Evolutionary conservation across 2,113 vertebrate genomes (phyloP), one percentile per base, ranked within the genome.

Genomic region (Pomatorhinus ruficollis): DNA sequence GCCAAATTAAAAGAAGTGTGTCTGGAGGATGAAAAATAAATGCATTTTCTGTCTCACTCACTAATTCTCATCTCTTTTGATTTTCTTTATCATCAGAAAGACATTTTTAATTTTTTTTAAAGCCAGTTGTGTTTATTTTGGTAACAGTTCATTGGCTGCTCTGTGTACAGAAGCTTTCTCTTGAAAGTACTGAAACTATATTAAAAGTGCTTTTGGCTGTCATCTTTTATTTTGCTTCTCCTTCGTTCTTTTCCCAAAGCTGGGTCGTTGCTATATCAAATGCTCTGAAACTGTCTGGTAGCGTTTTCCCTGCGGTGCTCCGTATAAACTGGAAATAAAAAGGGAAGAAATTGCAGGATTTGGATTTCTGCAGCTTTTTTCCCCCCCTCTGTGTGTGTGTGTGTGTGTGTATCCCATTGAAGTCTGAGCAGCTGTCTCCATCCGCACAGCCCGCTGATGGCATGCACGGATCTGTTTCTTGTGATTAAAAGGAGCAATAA

Each of bases 171-270:
- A 92, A 90, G 95, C 86, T 96, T 96, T 95, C 93, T 94, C 95
- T 95, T 96, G 95, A 90, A 94, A 95, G 83, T 87, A 92, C 69
- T 89, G 95, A 90, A 97, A 94, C 87, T 92, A 86, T 95, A 90
- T 93, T 95, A 88, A 89, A 96, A 94, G 95, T 92, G 88, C 88
- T 92, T 96, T 90, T 95, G 94, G 95, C 95, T 96, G 96, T 95
- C 96, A 92, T 93, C 95, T 97, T 97, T 92, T 90, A 89, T 94
- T 95, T 96, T 80, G 56, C 83, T 91, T 91, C 72, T 83, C 63
- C 91, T 95, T 76, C 85, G 1, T 92, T 88, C 92, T 94, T 95
- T 87, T 96, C 94, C 95, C 96, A 94, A 79, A 97, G 94, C 94
- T 95, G 90, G 30, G 61, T 80, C 22, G 39, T 70, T 92, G 69